phyloP scores from a whole-genome alignment of 2,113 vertebrate genomes.

The Myrmecophaga tridactyla region DNA sequence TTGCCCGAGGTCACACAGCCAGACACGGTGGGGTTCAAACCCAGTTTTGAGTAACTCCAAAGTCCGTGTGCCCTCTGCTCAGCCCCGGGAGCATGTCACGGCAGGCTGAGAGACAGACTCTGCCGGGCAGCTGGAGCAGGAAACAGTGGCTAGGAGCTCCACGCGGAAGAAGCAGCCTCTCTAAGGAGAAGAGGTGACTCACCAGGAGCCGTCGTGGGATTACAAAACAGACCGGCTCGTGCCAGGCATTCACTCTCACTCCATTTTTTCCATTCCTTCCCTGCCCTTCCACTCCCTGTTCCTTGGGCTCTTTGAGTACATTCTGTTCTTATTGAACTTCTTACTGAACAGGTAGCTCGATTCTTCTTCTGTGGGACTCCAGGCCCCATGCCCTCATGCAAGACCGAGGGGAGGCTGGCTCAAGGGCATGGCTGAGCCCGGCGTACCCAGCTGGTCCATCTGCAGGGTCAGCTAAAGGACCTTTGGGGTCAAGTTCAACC shows the following conservation, averaged over 20 bases:
- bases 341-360: background rate
- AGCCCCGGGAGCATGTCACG: accelerated
- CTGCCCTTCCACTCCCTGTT: slow-evolving; percentile 41
- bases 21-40: background rate
- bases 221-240: background rate
- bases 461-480: accelerated
- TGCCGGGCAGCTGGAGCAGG: background rate
- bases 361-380: background rate
- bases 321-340: slow-evolving; percentile 42
- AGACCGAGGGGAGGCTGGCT: background rate
- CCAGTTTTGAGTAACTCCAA: background rate
- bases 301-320: slow-evolving; percentile 8
- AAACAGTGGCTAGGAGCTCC: background rate
- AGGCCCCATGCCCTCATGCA: background rate
- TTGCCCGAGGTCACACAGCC: background rate
- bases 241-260: background rate
- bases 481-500: background rate
- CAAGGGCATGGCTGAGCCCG: accelerated
- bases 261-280: background rate
- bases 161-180: background rate
- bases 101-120: accelerated
- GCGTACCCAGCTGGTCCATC: accelerated
- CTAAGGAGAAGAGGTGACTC: slow-evolving; percentile 29
- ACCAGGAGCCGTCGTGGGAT: background rate
- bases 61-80: background rate